These are phyloP conservation scores for Idris sp. DNA, from an alignment of 1,140 invertebrate species.

Conservation along the genomic window DNA sequence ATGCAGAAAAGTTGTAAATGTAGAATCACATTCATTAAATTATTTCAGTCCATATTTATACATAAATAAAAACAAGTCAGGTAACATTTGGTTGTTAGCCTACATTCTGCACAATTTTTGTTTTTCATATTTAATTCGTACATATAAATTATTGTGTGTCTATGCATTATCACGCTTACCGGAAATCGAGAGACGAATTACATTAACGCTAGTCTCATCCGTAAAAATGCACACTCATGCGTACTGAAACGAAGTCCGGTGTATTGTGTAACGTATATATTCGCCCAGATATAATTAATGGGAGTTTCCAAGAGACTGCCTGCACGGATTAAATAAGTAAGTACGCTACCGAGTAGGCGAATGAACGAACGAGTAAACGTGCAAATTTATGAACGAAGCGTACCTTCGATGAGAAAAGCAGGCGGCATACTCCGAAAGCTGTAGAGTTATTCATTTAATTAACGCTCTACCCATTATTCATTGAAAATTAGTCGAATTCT, in stretches of 20 bases:
- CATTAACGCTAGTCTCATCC: slow-evolving; percentile 53
- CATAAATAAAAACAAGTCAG: not conserved
- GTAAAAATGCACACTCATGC: slow-evolving; percentile 61
- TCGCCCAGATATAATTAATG: slow-evolving; percentile 58
- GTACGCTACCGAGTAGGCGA: slow-evolving; percentile 55
- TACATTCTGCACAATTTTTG: slow-evolving; percentile 1
- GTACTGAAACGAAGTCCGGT: slow-evolving; percentile 58
- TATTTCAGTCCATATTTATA: not conserved
- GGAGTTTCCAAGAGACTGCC: slow-evolving; percentile 60
- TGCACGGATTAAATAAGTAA: slow-evolving; percentile 61
- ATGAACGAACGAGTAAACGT: slow-evolving; percentile 59
- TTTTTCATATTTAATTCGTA: slow-evolving; percentile 15
- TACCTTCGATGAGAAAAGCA: slow-evolving; percentile 55
- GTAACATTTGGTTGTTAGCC: slow-evolving; percentile 8
- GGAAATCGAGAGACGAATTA: slow-evolving; percentile 60
- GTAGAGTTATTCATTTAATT: slow-evolving; percentile 64
- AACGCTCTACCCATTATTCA: slow-evolving; percentile 61
- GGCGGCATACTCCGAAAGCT: slow-evolving; percentile 52
- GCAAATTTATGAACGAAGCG: slow-evolving; percentile 59
- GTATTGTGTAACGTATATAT: slow-evolving; percentile 53
- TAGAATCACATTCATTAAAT: too few relatives aligned
- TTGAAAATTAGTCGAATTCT: slow-evolving; percentile 54
- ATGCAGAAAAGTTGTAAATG: too few relatives aligned
- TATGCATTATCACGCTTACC: slow-evolving; percentile 51
- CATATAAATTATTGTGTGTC: slow-evolving; percentile 27